Percentiles rank a stretch among this genome's conserved stretches.
Evolutionary conservation across 2,797 vertebrate species (phyloP).

Genomic region (Cuniculus paca): DNA sequence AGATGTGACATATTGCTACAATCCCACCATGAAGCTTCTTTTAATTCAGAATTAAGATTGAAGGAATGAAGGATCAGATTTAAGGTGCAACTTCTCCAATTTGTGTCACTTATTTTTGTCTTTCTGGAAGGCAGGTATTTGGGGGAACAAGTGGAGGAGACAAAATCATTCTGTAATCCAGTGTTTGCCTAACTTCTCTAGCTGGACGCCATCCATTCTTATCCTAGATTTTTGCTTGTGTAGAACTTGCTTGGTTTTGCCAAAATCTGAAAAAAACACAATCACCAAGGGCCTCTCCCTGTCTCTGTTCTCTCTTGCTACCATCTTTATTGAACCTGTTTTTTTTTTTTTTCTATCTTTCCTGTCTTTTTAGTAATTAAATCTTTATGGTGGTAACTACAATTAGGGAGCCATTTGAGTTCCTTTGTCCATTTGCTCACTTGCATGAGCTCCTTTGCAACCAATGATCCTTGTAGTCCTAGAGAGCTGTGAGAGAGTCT

Average conservation of each 20-base stretch:
- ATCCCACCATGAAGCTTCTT: background rate
- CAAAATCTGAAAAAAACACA: background rate
- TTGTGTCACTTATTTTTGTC: background rate
- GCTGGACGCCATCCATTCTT: rapidly evolving
- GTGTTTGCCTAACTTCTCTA: background rate
- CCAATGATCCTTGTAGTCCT: background rate
- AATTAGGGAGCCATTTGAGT: background rate
- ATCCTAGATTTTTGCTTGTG: background rate
- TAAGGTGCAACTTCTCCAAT: background rate
- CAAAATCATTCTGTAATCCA: background rate
- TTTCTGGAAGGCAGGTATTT: background rate
- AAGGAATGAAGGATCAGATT: background rate
- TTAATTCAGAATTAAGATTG: background rate
- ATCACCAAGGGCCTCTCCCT: too few species aligned
- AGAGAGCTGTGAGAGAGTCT: background rate
- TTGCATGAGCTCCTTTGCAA: background rate
- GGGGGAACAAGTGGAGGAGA: background rate
- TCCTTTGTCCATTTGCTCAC: background rate
- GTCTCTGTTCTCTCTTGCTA: background rate
- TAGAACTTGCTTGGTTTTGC: background rate
- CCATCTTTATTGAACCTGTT: background rate
- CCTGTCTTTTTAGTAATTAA: background rate
- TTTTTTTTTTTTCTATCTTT: background rate
- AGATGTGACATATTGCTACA: background rate
- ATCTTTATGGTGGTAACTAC: background rate